Percentiles rank a stretch among this genome's conserved stretches.
phyloP scores from a whole-genome alignment of 2,797 vertebrate genomes.

The Hoplostethus atlanticus region DNA sequence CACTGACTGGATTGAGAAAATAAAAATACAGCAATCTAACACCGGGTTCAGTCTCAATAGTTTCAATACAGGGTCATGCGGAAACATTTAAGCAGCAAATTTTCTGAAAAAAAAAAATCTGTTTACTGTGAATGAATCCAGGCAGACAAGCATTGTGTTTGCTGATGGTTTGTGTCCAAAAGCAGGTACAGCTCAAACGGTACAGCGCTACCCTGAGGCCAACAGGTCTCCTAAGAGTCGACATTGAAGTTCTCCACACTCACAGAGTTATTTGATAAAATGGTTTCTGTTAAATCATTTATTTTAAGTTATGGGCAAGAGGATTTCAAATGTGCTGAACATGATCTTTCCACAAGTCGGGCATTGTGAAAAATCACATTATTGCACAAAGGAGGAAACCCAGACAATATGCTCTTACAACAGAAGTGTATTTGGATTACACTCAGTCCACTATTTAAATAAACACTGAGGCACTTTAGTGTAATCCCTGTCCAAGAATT shows the following conservation, averaged over 20 bases:
- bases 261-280: conserved; percentile 4
- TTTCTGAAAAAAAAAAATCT: too few relatives aligned
- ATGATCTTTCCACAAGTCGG: conserved; percentile 23
- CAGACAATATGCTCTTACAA: conserved; percentile 1
- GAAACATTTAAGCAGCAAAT: neutral
- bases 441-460: neutral
- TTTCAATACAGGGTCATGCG: neutral
- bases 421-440: neutral
- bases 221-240: conserved; percentile 33
- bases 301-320: neutral
- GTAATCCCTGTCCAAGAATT: too few relatives aligned
- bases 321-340: conserved; percentile 4
- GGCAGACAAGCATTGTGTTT: neutral
- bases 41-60: neutral
- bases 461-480: neutral
- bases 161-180: neutral
- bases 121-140: too few relatives aligned
- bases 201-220: neutral
- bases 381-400: conserved; percentile 2
- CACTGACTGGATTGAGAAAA: neutral
- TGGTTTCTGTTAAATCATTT: conserved; percentile 3
- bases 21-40: neutral
- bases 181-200: conserved; percentile 1
- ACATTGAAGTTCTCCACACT: conserved; percentile 12
- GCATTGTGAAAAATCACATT: conserved; percentile 18